Percentiles rank a stretch among this genome's conserved stretches.
Evolutionary conservation across 2,888 invertebrate genomes (phyloP).

Genomic region (Lomographa bimaculata): DNA sequence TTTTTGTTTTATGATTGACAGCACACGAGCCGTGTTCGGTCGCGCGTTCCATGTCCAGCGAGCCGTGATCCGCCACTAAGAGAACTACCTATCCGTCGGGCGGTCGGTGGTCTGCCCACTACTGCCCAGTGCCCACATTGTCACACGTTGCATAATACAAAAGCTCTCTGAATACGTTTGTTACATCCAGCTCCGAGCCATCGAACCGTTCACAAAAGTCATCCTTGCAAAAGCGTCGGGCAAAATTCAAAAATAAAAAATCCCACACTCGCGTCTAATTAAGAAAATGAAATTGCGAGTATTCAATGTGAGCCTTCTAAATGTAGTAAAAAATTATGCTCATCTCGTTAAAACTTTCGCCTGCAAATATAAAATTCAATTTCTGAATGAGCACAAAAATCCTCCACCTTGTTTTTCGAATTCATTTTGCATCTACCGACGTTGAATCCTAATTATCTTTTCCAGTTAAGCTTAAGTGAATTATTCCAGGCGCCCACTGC

Average conservation of each 20-base stretch:
- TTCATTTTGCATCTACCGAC: constrained; percentile 81
- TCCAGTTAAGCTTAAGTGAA: constrained; percentile 83
- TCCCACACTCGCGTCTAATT: constrained; percentile 47
- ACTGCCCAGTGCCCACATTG: constrained; percentile 49
- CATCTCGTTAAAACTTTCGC: constrained; percentile 78
- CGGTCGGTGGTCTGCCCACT: constrained; percentile 35
- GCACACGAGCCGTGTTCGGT: constrained; percentile 78
- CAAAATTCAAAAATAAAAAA: constrained; percentile 32
- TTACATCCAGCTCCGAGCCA: constrained; percentile 46
- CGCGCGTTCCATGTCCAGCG: constrained; percentile 74
- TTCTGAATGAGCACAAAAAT: constrained; percentile 81
- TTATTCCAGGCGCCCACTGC: constrained; percentile 81
- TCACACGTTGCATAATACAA: constrained; percentile 65
- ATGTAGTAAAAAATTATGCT: constrained; percentile 62
- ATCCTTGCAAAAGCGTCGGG: constrained; percentile 34
- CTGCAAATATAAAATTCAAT: constrained; percentile 81
- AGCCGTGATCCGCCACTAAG: constrained; percentile 71
- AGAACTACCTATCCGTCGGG: constrained; percentile 62
- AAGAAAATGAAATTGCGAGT: constrained; percentile 55
- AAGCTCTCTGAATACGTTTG: constrained; percentile 54
- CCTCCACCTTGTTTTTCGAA: constrained; percentile 77
- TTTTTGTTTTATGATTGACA: constrained; percentile 81
- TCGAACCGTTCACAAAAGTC: constrained; percentile 48
- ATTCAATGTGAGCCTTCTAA: constrained; percentile 58
- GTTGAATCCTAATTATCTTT: constrained; percentile 84